A percentile compares a stretch with the other conserved stretches of the same genome.
phyloP scores from a whole-genome alignment of 2,113 vertebrate species.

The Ariopsis seemanni region DNA sequence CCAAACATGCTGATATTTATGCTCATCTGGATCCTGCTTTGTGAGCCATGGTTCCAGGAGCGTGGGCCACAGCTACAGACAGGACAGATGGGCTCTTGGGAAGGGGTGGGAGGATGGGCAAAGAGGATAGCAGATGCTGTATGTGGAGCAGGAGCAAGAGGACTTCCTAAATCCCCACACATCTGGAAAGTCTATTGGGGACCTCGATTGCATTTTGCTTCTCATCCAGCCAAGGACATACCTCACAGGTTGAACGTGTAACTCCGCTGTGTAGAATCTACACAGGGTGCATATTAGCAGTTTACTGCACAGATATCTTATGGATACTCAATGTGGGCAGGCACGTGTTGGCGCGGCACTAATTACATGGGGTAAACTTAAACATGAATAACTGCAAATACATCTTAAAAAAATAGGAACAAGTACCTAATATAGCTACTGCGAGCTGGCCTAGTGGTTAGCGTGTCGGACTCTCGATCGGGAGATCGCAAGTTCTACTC shows the following conservation, averaged over 20 bases:
- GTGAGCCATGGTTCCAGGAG: constrained; percentile 34
- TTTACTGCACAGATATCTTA: neutral
- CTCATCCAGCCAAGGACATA: constrained; percentile 55
- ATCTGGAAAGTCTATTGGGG: constrained; percentile 65
- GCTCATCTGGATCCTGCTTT: constrained; percentile 24
- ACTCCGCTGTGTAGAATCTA: neutral
- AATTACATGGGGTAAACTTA: neutral
- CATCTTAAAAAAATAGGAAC: neutral
- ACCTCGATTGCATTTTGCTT: constrained; percentile 50
- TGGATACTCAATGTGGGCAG: neutral
- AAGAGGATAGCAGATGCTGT: constrained; percentile 61
- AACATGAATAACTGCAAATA: neutral
- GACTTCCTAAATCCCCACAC: constrained; percentile 56
- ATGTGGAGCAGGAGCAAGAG: constrained; percentile 33
- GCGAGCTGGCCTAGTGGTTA: too few relatives aligned
- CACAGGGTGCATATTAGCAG: too few relatives aligned
- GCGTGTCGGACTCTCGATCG: too few relatives aligned
- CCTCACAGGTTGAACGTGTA: constrained; percentile 38
- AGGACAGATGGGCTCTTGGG: constrained; percentile 17
- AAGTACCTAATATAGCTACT: neutral
- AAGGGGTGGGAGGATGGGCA: constrained; percentile 44
- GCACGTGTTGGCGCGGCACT: too few relatives aligned
- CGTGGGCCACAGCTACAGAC: constrained; percentile 29
- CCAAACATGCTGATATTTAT: constrained; percentile 37
- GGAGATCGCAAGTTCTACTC: too few relatives aligned